These are phyloP conservation scores for Cantharis rustica DNA, from an alignment of 2,888 invertebrate genomes.

Conservation along the genomic window DNA sequence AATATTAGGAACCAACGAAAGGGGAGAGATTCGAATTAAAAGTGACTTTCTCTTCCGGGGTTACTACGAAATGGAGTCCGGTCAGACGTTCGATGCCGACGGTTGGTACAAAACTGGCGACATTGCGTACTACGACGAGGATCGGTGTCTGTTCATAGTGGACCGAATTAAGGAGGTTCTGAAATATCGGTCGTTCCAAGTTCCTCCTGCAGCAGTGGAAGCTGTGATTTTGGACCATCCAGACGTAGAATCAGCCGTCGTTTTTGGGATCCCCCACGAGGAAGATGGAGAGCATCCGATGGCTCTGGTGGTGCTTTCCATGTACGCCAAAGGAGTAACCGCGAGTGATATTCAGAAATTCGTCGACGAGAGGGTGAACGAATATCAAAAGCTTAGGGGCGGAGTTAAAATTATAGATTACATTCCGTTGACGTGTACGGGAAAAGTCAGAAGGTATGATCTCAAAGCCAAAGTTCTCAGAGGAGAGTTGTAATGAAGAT, in stretches of 20 bases:
- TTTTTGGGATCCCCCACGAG: slow-evolving; percentile 74
- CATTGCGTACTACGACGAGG: slow-evolving; percentile 56
- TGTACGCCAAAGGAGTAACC: slow-evolving; percentile 5
- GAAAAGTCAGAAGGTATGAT: background rate
- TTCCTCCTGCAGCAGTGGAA: slow-evolving; percentile 82
- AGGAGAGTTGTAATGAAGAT: background rate
- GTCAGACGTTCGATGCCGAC: slow-evolving; percentile 52
- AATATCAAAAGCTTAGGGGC: slow-evolving; percentile 1
- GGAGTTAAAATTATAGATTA: slow-evolving; percentile 5
- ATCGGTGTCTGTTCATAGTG: slow-evolving; percentile 55
- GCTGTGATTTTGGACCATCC: slow-evolving; percentile 68
- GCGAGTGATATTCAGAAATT: background rate
- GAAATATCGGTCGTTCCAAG: slow-evolving; percentile 58
- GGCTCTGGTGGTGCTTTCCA: slow-evolving; percentile 49
- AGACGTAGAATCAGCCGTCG: slow-evolving; percentile 75
- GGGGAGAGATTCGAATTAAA: slow-evolving; percentile 61
- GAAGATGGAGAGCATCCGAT: slow-evolving; percentile 73
- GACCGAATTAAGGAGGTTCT: slow-evolving; percentile 57
- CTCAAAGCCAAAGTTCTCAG: background rate
- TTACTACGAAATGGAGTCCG: slow-evolving; percentile 57
- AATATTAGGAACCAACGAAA: slow-evolving; percentile 55
- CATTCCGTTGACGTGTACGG: slow-evolving; percentile 4
- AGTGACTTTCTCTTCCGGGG: slow-evolving; percentile 49
- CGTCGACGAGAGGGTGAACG: background rate
- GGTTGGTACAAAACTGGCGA: slow-evolving; percentile 60